Conservation (phyloP, 1,140 invertebrate species). For the Bombus waltoni region DNA sequence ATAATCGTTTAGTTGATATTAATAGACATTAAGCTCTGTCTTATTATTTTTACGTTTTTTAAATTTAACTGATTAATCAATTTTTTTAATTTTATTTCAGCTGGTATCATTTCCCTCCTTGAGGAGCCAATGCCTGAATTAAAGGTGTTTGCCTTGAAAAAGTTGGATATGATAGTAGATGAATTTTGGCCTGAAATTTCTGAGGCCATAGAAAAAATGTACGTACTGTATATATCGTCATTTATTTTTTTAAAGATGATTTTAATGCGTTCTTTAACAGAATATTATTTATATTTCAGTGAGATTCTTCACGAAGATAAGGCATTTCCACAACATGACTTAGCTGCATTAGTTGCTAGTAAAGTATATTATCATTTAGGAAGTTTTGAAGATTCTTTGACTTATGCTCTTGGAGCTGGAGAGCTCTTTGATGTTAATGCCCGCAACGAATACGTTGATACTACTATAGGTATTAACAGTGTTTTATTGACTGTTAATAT, state of each 20-base stretch:
- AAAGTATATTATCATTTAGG: slow-evolving; percentile 99
- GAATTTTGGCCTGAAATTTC: slow-evolving; percentile 99
- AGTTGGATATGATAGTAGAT: slow-evolving; percentile 96
- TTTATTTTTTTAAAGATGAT: slow-evolving; percentile 27
- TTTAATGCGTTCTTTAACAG: slow-evolving; percentile 14
- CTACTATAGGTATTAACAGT: slow-evolving; percentile 89
- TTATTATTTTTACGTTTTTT: not conserved
- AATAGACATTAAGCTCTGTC: not conserved
- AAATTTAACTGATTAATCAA: not conserved
- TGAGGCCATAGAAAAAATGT: slow-evolving; percentile 98
- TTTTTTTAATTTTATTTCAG: slow-evolving; percentile 81
- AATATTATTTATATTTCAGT: slow-evolving; percentile 77
- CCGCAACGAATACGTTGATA: slow-evolving; percentile 97
- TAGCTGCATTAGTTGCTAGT: slow-evolving; percentile 98
- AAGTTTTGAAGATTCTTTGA: slow-evolving; percentile 97
- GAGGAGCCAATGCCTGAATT: slow-evolving; percentile 96
- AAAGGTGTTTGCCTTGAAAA: slow-evolving; percentile 95
- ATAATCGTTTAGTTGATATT: not conserved
- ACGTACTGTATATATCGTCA: slow-evolving; percentile 71
- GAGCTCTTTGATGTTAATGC: slow-evolving; percentile 97
- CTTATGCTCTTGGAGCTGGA: slow-evolving; percentile 96
- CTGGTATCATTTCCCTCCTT: slow-evolving; percentile 97
- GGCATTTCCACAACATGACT: slow-evolving; percentile 92
- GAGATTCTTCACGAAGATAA: slow-evolving; percentile 98
- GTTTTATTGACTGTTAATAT: slow-evolving; percentile 23